Conservation (phyloP, 2,888 invertebrate species). For the Masnerella sp. region DNA sequence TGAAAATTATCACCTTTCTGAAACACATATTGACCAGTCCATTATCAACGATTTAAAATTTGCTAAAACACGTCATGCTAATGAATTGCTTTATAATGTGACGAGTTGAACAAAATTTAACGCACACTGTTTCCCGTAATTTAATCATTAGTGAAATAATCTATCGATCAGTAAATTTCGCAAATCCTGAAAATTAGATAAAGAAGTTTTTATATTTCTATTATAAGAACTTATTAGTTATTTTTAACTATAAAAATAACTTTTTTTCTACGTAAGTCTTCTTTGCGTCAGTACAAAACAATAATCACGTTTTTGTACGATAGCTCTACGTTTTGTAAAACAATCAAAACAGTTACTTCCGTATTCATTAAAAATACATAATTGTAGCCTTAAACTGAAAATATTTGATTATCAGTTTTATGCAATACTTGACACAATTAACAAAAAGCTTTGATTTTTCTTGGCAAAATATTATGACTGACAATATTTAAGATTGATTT, state of each 20-base stretch:
- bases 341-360: background rate
- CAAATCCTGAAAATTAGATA: no score
- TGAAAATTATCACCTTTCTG: no score
- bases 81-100: no score
- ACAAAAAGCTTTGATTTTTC: no score
- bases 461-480: background rate
- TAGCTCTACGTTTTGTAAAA: conserved; percentile 1
- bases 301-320: conserved; percentile 7
- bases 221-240: no score
- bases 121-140: no score
- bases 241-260: conserved; percentile 3
- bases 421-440: no score
- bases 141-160: no score
- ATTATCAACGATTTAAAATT: background rate
- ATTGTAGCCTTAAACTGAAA: no score
- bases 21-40: background rate
- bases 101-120: no score
- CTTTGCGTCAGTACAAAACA: conserved; percentile 27
- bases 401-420: no score
- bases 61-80: background rate
- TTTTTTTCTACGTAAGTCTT: conserved; percentile 26
- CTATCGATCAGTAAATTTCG: no score
- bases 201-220: background rate
- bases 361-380: background rate
- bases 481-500: background rate